These are phyloP conservation scores for Acipenser transmontanus DNA, from an alignment of 2,797 vertebrate genomes.

Conservation along the genomic window DNA sequence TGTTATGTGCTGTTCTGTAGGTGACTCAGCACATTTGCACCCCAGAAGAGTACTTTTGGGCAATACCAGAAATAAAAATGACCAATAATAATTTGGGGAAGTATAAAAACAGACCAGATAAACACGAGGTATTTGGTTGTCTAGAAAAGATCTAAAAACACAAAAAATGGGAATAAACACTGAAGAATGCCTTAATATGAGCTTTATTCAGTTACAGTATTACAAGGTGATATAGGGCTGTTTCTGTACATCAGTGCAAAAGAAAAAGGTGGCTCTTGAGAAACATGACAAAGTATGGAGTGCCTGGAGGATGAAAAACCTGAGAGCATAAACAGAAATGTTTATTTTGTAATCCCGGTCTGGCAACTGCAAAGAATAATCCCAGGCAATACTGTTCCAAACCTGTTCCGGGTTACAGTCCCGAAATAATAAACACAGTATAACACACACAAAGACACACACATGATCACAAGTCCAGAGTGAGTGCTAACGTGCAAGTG, in stretches of 20 bases:
- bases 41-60: too few species aligned
- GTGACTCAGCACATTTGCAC: background rate
- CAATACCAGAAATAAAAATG: too few species aligned
- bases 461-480: too few species aligned
- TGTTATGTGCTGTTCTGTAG: background rate
- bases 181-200: background rate
- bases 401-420: too few species aligned
- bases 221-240: background rate
- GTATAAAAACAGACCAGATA: too few species aligned
- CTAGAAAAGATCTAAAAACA: background rate
- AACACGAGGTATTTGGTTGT: background rate
- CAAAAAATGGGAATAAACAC: background rate
- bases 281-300: constrained; percentile 4
- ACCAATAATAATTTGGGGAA: too few species aligned
- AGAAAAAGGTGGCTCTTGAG: background rate
- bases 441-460: too few species aligned
- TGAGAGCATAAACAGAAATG: background rate
- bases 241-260: background rate
- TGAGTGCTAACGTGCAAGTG: too few species aligned
- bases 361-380: too few species aligned
- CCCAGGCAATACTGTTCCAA: too few species aligned
- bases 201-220: background rate
- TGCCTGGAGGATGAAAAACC: constrained; percentile 5
- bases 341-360: too few species aligned
- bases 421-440: too few species aligned